Percentiles rank a stretch among this genome's conserved stretches.
phyloP scores from a whole-genome alignment of 1,140 invertebrate species.

The Dendroctonus ponderosae region DNA sequence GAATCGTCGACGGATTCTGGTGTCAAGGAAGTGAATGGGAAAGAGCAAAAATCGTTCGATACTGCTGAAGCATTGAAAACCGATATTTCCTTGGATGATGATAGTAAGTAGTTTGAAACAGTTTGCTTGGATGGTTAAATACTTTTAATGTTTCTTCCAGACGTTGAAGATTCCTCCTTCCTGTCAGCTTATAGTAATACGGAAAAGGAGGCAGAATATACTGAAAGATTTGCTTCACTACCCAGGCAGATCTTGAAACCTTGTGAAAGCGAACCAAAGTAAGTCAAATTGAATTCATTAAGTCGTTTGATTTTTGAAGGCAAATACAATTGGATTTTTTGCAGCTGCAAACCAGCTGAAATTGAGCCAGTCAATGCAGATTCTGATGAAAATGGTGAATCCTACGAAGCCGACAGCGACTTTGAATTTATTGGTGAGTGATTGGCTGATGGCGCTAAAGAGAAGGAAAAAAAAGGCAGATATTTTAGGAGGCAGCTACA shows the following conservation, averaged over 20 bases:
- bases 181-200: conserved; percentile 43
- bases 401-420: conserved; percentile 10
- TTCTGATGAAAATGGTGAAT: too few species aligned
- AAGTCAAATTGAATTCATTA: too few species aligned
- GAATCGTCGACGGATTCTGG: conserved; percentile 43
- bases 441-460: background rate
- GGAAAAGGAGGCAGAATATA: conserved; percentile 50
- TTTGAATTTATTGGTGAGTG: conserved; percentile 3
- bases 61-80: conserved; percentile 20
- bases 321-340: too few species aligned
- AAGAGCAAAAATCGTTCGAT: conserved; percentile 26
- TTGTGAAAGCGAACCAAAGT: too few species aligned
- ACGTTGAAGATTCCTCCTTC: conserved; percentile 42
- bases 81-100: conserved; percentile 40
- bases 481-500: conserved; percentile 67
- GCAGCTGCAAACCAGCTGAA: too few species aligned
- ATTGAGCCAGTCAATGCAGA: too few species aligned
- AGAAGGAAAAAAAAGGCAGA: background rate
- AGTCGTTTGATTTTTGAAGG: too few species aligned
- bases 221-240: conserved; percentile 48
- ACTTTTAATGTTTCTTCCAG: too few species aligned
- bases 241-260: conserved; percentile 44
- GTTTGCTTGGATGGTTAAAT: too few species aligned
- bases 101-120: too few species aligned
- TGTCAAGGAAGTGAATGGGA: conserved; percentile 38